Evolutionary conservation across 1,140 invertebrate genomes (phyloP), one percentile per base, ranked within the genome.

Genomic region (Centruroides vittatus): DNA sequence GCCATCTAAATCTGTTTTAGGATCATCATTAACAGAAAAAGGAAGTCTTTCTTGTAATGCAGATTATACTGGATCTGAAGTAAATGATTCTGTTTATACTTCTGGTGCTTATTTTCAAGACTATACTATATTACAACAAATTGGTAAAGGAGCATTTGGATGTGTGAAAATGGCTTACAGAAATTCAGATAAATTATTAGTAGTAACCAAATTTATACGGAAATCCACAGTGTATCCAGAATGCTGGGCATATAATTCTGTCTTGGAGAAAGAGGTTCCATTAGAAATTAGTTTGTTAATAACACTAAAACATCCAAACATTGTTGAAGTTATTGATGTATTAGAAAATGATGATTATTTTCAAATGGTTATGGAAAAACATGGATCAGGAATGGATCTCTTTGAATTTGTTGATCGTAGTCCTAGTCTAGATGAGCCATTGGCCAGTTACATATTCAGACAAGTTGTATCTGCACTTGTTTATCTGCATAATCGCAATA

Each of bases 291-390:
- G 79, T 59, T 70, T 87, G n/a, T 72, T 86, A 48, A 76, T 77
- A 60, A 80, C 81, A 0, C 69, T 87, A 5, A 76, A 81, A 53
- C 85, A 87, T 74, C 78, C 81, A 50, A 86, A 87, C 68, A 85
- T 87, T 71, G 84, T 86, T 50, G 75, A 80, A 64, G 78, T 86
- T 13, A 62, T 86, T 51, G 84, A 86, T 69, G 80, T 84, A 35
- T 86, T 81, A 72, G 84, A 86, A 71, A 86, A 85, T 69, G 80
- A 82, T 3, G 77, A 81, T 54, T 86, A 82, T 68, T 82, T 84
- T 67, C 84, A 86, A 75, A 76, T 88, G 77, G 83, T 88, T n/a
- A 88, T 88, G 84, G 85, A 86, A 70, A 86, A 86, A 66, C 84
- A 86, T 71, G 86, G 86, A n/a, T 79, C 79, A 35, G 85, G 85